These are phyloP conservation scores for Telenomus remus DNA, from an alignment of 1,140 invertebrate genomes.

Conservation along the genomic window DNA sequence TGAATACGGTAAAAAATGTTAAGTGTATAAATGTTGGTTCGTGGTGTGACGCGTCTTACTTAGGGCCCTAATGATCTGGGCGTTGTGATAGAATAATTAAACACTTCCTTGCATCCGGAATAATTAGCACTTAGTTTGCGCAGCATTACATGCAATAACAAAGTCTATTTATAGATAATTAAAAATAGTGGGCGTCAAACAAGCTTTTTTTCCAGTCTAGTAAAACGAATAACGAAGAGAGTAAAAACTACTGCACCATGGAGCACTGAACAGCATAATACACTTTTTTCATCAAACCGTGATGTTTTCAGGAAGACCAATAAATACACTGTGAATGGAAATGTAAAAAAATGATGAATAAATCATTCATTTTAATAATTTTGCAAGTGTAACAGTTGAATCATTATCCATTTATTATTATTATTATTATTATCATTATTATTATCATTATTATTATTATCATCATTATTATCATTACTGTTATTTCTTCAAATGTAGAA, in stretches of 20 bases:
- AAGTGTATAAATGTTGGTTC: conserved; percentile 35
- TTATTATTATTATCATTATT: no score
- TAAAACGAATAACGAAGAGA: conserved; percentile 33
- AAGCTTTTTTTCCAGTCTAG: conserved; percentile 40
- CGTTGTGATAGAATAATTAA: conserved; percentile 53
- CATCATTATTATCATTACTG: no score
- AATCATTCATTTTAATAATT: no score
- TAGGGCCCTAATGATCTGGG: conserved; percentile 40
- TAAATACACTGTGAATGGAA: no score
- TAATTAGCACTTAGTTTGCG: conserved; percentile 51
- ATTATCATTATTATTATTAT: no score
- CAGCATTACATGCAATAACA: conserved; percentile 35
- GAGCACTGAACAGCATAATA: conserved; percentile 22
- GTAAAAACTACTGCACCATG: conserved; percentile 24
- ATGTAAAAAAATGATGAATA: no score
- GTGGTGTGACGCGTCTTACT: conserved; percentile 30
- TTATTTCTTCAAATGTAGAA: no score
- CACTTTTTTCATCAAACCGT: conserved; percentile 5
- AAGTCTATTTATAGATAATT: conserved; percentile 52
- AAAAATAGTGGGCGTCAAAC: conserved; percentile 34
- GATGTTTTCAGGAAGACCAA: no score
- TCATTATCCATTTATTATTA: no score
- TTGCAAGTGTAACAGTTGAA: no score
- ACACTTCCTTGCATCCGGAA: conserved; percentile 38
- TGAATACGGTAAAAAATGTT: conserved; percentile 39